Evolutionary conservation across 2,797 vertebrate species (phyloP).

Genomic region (Spinus pinus): DNA sequence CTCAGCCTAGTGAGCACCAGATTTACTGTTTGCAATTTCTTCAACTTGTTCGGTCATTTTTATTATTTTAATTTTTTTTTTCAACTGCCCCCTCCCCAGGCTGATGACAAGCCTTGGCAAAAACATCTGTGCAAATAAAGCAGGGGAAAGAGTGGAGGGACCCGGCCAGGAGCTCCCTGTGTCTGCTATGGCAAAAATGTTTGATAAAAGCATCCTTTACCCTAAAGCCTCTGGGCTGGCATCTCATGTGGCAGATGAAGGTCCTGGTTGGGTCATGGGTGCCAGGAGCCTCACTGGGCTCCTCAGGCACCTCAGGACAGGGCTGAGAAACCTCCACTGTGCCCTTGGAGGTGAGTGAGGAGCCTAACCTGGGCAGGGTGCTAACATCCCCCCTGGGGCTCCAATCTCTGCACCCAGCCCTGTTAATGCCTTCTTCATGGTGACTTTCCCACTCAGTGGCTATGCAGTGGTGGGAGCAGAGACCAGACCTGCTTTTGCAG

Average conservation of each 20-base stretch:
- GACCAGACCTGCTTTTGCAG: not conserved
- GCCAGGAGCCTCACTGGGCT: accelerated
- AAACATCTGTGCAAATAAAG: constrained; percentile 70
- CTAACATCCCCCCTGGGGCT: not conserved
- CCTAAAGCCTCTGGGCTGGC: not conserved
- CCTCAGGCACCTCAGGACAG: not conserved
- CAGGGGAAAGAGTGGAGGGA: not conserved
- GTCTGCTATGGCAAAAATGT: constrained; percentile 26
- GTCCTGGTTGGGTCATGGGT: not conserved
- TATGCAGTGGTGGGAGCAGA: not conserved
- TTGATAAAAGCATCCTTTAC: constrained; percentile 2
- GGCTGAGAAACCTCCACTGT: not conserved
- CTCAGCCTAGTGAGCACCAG: not conserved
- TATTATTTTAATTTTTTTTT: not conserved
- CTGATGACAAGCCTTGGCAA: constrained; percentile 59
- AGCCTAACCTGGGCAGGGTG: not conserved
- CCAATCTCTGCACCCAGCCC: accelerated
- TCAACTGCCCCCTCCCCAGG: constrained; percentile 6
- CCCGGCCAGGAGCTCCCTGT: not conserved
- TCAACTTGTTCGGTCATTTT: constrained; percentile 61
- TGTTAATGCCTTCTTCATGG: accelerated
- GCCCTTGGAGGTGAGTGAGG: not conserved
- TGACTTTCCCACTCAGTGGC: not conserved
- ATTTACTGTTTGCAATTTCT: constrained; percentile 67
- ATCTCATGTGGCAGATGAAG: not conserved